Evolutionary conservation across 2,797 vertebrate species (phyloP), one percentile per base, ranked within the genome.

Genomic region (Oryzias sinensis): DNA sequence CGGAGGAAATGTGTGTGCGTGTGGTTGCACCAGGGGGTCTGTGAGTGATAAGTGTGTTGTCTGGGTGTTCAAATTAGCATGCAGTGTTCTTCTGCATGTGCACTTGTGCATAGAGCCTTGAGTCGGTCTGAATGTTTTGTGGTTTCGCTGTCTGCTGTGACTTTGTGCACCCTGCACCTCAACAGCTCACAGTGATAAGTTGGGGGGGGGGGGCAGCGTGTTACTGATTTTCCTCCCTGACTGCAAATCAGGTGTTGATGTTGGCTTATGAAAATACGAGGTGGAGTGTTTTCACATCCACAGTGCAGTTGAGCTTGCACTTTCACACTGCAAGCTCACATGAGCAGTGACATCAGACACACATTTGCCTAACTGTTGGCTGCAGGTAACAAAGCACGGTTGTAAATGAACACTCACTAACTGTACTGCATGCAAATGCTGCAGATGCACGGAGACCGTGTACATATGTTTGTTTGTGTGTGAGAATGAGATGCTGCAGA

Each of bases 1-100:
- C 90, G 90, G 79, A 85, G 86, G 85, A 87, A 89, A 86, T 60
- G 51, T 56, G 51, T 37, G 20, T 82, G 85, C 51, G 80, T 82
- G 85, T 53, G 80, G 82, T 87, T 83, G 64, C 51, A 75, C 47
- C 52, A 59, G 57, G 72, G 72, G 52, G 69, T 78, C 76, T 64
- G 53, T 24, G 46, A 18, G 61, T 60, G 79, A 57, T 58, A 47
- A 44, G 71, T 53, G 46, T 51, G 61, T 41, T 64, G 33, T 27
- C 16, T 41, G 57, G 49, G 68, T 37, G 52, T 33, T 22, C 25
- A 43, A 56, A 57, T 56, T 6, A 62, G 55, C 56, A 46, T 56
- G 51, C 59, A 49, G 40, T 43, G 49, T 59, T 68, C 51, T 62
- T 68, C 15, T 74, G 73, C 77, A 55, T 67, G 42, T 53, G 54